A percentile compares a stretch with the other conserved stretches of the same genome.
Conservation (phyloP, 92 coral and sea anemone genomes). For the Isaurus tuberculatus region DNA sequence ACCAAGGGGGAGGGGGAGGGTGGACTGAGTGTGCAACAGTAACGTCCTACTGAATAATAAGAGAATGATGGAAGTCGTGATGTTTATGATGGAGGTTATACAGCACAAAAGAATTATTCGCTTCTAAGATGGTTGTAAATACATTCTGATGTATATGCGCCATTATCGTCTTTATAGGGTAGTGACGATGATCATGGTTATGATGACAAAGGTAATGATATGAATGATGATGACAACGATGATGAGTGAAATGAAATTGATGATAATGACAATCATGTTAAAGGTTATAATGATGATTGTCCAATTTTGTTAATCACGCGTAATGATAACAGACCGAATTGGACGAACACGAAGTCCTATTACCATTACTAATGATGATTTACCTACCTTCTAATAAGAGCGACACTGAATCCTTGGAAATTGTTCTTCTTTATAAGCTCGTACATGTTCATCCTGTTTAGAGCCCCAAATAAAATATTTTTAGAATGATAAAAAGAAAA, state of each 20-base stretch:
- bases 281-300: neutral
- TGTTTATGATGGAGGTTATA: neutral
- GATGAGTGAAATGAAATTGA: neutral
- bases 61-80: neutral
- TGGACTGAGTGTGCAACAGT: too few relatives aligned
- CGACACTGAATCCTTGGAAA: slow-evolving; percentile 96
- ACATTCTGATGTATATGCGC: neutral
- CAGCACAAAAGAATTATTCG: neutral
- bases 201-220: neutral
- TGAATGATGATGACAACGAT: neutral
- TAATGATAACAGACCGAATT: too few relatives aligned
- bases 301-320: neutral
- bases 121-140: too few relatives aligned
- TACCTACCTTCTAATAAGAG: slow-evolving; percentile 92
- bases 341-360: too few relatives aligned
- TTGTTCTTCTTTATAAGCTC: slow-evolving; percentile 96
- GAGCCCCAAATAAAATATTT: too few relatives aligned
- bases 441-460: slow-evolving; percentile 94
- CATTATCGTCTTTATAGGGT: too few relatives aligned
- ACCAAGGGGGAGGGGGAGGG: neutral
- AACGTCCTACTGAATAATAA: too few relatives aligned
- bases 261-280: neutral
- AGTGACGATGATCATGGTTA: neutral
- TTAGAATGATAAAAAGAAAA: too few relatives aligned
- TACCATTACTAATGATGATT: neutral